These are phyloP conservation scores for Onychorhynchus coronatus DNA, from an alignment of 2,113 vertebrate genomes.

Conservation along the genomic window DNA sequence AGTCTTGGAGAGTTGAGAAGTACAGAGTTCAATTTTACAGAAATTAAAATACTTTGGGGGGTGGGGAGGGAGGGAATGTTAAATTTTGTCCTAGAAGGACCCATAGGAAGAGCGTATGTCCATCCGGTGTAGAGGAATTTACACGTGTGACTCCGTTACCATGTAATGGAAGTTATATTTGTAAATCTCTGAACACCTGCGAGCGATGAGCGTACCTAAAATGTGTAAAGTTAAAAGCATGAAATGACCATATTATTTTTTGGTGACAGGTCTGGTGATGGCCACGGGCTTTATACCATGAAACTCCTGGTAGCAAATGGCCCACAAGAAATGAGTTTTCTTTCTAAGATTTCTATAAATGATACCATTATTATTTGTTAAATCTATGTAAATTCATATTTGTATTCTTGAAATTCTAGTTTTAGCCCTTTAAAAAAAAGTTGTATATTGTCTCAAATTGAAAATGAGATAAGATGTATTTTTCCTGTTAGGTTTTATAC, in stretches of 20 bases:
- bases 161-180: constrained; percentile 72
- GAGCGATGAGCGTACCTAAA: constrained; percentile 40
- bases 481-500: constrained; percentile 74
- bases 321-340: constrained; percentile 65
- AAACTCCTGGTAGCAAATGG: constrained; percentile 63
- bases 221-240: constrained; percentile 63
- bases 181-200: constrained; percentile 54
- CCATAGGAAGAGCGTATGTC: constrained; percentile 63
- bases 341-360: constrained; percentile 72
- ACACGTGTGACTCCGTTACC: constrained; percentile 65
- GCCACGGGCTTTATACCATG: constrained; percentile 67
- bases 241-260: constrained; percentile 65
- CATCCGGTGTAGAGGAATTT: constrained; percentile 50
- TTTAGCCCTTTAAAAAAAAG: constrained; percentile 74
- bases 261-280: constrained; percentile 62
- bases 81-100: constrained; percentile 74
- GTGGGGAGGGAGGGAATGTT: constrained; percentile 15
- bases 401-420: constrained; percentile 72
- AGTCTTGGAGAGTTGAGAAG: constrained; percentile 66
- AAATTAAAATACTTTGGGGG: constrained; percentile 48
- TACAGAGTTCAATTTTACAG: constrained; percentile 60
- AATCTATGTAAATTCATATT: constrained; percentile 75
- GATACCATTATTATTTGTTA: constrained; percentile 74
- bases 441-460: constrained; percentile 74
- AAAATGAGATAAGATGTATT: constrained; percentile 74